phyloP scores from a whole-genome alignment of 2,888 invertebrate genomes.

The Congeria kusceri region DNA sequence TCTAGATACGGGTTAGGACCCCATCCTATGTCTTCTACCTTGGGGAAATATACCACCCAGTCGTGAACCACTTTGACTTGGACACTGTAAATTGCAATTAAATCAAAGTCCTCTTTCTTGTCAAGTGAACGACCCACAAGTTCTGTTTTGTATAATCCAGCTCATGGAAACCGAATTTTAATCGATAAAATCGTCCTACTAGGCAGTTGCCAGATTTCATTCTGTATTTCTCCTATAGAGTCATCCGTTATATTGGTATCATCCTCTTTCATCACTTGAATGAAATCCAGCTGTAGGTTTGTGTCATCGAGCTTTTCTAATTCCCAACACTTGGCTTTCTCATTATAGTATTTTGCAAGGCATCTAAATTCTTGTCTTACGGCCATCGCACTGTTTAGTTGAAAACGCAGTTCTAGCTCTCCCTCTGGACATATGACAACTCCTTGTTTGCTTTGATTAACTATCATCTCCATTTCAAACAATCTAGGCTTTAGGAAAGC shows the following conservation, averaged over 20 bases:
- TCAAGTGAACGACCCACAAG: conserved; percentile 73
- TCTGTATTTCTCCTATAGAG: neutral
- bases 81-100: conserved; percentile 72
- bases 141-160: conserved; percentile 76
- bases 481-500: conserved; percentile 79
- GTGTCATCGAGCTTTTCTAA: conserved; percentile 27
- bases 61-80: conserved; percentile 56
- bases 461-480: conserved; percentile 72
- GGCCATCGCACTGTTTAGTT: conserved; percentile 29
- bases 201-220: neutral
- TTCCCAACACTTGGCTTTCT: conserved; percentile 20
- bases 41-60: conserved; percentile 71
- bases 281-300: conserved; percentile 61
- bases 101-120: conserved; percentile 65
- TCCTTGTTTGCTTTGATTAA: conserved; percentile 64
- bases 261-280: conserved; percentile 41
- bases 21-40: conserved; percentile 76
- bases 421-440: conserved; percentile 66
- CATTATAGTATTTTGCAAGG: conserved; percentile 64
- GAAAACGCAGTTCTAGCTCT: conserved; percentile 72
- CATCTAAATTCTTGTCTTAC: conserved; percentile 69
- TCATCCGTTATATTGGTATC: neutral
- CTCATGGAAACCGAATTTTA: conserved; percentile 67
- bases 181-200: conserved; percentile 45
- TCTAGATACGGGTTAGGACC: conserved; percentile 56